Evolutionary conservation across 2,113 vertebrate genomes (phyloP).

Genomic region (Pelmatolapia mariae): DNA sequence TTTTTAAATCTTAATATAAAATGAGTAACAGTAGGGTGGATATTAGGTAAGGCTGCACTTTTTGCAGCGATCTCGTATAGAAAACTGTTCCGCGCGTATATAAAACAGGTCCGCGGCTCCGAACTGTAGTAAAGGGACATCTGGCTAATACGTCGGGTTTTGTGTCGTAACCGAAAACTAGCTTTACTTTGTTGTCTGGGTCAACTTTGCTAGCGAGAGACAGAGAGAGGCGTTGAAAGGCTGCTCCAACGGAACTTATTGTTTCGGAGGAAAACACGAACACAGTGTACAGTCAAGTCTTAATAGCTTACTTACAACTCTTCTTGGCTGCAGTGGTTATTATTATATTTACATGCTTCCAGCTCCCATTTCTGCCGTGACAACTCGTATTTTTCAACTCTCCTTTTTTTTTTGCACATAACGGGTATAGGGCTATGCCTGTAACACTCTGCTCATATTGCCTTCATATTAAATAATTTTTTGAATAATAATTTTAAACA

Average conservation of each 20-base stretch:
- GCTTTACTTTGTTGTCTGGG: not conserved
- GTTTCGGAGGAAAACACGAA: not conserved
- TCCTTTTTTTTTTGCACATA: too few species aligned
- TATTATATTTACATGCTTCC: not conserved
- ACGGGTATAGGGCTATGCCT: too few species aligned
- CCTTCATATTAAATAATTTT: too few species aligned
- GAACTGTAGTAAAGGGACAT: not conserved
- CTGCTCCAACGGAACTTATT: rapidly evolving
- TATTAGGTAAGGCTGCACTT: not conserved
- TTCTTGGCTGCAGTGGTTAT: not conserved
- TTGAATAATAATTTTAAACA: not conserved
- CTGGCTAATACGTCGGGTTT: rapidly evolving
- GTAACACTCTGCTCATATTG: too few species aligned
- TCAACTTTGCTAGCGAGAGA: rapidly evolving
- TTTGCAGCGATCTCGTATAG: not conserved
- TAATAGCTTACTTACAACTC: rapidly evolving
- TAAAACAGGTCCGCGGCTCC: rapidly evolving
- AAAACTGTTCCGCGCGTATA: rapidly evolving
- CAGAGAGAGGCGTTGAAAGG: not conserved
- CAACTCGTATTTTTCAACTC: too few species aligned
- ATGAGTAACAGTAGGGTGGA: rapidly evolving
- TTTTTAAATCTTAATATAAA: not conserved
- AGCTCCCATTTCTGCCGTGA: not conserved
- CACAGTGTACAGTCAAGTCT: rapidly evolving
- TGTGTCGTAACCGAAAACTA: rapidly evolving